Evolutionary conservation across 2,113 vertebrate genomes (phyloP), one percentile per base, ranked within the genome.

Genomic region (Falcunculus frontatus): DNA sequence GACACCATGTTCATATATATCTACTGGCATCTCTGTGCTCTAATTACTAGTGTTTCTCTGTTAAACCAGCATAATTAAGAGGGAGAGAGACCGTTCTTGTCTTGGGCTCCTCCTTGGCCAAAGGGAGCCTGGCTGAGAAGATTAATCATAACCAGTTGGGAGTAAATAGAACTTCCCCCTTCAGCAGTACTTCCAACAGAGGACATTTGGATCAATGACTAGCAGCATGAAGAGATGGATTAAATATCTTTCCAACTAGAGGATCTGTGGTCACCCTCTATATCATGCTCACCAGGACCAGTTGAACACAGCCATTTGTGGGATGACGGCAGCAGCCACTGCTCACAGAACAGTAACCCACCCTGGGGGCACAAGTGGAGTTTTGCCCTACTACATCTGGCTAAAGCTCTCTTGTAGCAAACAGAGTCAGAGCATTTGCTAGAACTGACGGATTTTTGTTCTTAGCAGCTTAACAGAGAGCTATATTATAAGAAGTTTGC

Each of bases 51-150:
- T 47, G 39, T 75, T 84, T 46, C 53, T 41, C 59, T 91, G 84
- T 84, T 81, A 82, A 94, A 91, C 52, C 81, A 41, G 77, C 84
- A 50, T 84, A 53, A 95, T 69, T 86, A 59, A 62, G 37, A 80
- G 32, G 37, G 52, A 83, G 16, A 65, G 30, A 57, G 47, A 90
- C 33, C 0, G 0, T 32, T 82, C 49, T 56, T 74, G 44, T 73
- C 32, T 35, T 33, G 57, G 87, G 35, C 30, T 29, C 53, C 84
- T 90, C 41, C 89, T 52, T 87, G 62, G 42, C 74, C 22, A 82
- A 84, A 57, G 59, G 55, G 41, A 91, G 23, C 64, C 84, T 92
- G 72, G 23, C 90, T 57, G 67, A 95, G 32, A 81, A 91, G 30
- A 85, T 91, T 67, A 90, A 81, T 93, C 80, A 62, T 72, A 90